A percentile compares a stretch with the other conserved stretches of the same genome.
phyloP scores from a whole-genome alignment of 2,888 invertebrate genomes.

The Eugnorisma glareosa region DNA sequence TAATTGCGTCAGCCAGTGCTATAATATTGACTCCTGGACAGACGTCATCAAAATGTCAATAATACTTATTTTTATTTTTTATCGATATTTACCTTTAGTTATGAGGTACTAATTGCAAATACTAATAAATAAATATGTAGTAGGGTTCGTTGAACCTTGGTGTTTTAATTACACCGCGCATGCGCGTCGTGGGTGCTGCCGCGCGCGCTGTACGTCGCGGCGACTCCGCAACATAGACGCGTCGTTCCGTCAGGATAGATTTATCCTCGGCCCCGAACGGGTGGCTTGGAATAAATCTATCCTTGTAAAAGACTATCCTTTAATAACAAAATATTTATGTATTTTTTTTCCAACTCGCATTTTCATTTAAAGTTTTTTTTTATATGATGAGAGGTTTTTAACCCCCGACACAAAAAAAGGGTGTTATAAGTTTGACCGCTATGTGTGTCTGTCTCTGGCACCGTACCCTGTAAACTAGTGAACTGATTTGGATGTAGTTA shows the following conservation, averaged over 20 bases:
- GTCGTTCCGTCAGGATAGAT: slow-evolving; percentile 5
- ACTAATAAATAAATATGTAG: not conserved
- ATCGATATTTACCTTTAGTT: no score
- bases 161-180: not conserved
- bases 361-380: not conserved
- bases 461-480: no score
- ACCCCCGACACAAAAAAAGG: no score
- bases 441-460: no score
- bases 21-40: no score
- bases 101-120: no score
- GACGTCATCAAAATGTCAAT: no score
- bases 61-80: no score
- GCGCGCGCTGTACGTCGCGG: not conserved
- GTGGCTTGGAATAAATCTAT: slow-evolving; percentile 12
- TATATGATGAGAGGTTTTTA: not conserved
- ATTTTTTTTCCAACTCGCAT: not conserved
- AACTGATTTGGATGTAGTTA: no score
- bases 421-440: no score
- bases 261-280: not conserved
- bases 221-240: not conserved
- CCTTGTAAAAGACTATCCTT: not conserved
- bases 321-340: not conserved
- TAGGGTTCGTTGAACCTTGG: not conserved
- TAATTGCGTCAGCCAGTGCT: no score
- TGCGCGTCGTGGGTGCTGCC: not conserved